These are phyloP conservation scores for Anas georgica DNA, from an alignment of 2,797 vertebrate genomes.

Conservation along the genomic window DNA sequence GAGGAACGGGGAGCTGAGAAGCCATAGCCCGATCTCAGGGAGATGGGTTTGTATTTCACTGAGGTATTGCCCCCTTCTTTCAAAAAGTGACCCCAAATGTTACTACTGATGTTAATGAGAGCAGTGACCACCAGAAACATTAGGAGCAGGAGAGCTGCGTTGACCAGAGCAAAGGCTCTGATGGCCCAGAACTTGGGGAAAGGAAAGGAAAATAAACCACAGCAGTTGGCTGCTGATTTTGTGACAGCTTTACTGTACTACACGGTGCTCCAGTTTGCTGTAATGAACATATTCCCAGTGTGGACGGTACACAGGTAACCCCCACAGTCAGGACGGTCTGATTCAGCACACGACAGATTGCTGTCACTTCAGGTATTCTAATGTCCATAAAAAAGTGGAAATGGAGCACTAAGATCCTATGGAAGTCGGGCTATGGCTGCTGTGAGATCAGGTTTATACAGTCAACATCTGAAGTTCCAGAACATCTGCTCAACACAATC, in stretches of 20 bases:
- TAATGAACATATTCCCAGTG: neutral
- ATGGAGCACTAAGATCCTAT: neutral
- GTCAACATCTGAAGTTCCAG: neutral
- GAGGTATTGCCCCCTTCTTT: neutral
- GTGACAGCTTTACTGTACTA: neutral
- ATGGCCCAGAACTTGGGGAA: neutral
- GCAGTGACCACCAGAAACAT: rapidly evolving
- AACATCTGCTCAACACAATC: neutral
- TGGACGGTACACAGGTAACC: neutral
- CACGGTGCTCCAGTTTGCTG: rapidly evolving
- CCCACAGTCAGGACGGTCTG: neutral
- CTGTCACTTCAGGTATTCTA: neutral
- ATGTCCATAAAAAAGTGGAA: neutral
- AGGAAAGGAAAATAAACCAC: neutral
- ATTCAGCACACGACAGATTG: neutral
- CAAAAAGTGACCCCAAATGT: neutral
- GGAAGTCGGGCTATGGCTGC: neutral
- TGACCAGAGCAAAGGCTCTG: neutral
- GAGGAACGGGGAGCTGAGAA: neutral
- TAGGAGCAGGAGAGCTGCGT: neutral
- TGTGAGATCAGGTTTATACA: neutral
- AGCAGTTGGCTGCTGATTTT: neutral
- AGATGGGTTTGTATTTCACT: neutral
- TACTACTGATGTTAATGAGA: rapidly evolving
- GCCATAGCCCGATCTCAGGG: neutral